These are phyloP conservation scores for Percina caprodes DNA, from an alignment of 2,113 vertebrate species.

Conservation along the genomic window DNA sequence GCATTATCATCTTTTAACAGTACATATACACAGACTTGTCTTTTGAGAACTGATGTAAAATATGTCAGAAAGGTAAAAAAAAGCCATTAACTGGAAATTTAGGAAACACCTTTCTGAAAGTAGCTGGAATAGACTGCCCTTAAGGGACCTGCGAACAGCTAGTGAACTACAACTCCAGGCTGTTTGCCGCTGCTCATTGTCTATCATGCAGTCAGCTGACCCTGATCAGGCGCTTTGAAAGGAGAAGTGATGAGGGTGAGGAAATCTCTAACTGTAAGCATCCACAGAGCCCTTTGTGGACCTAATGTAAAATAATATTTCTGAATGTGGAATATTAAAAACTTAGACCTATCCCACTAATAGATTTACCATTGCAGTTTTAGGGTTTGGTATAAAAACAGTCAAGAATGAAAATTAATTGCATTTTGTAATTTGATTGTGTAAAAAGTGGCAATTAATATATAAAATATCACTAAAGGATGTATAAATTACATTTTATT, in stretches of 20 bases:
- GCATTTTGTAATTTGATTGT: not conserved
- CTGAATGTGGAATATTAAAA: slow-evolving; percentile 27
- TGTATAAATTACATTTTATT: not conserved
- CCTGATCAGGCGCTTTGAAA: slow-evolving; percentile 84
- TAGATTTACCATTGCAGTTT: not conserved
- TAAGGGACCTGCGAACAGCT: slow-evolving; percentile 67
- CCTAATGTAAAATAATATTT: slow-evolving; percentile 50
- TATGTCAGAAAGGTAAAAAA: not conserved
- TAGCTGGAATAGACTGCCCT: slow-evolving; percentile 46
- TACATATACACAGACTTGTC: slow-evolving; percentile 28
- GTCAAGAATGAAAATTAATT: not conserved
- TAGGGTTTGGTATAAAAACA: not conserved
- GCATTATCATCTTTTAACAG: slow-evolving; percentile 59
- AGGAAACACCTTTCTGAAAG: slow-evolving; percentile 40
- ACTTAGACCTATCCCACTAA: not conserved
- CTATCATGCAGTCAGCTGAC: slow-evolving; percentile 85
- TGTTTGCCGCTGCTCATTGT: slow-evolving; percentile 81
- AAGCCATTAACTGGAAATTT: slow-evolving; percentile 3
- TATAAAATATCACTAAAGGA: not conserved
- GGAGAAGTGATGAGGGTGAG: slow-evolving; percentile 79
- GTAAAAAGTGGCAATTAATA: not conserved
- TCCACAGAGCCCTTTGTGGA: slow-evolving; percentile 46
- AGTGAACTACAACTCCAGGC: slow-evolving; percentile 75
- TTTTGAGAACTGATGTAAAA: slow-evolving; percentile 41
- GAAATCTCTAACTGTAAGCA: slow-evolving; percentile 73